Evolutionary conservation across 2,113 vertebrate species (phyloP).

Genomic region (Argyrosomus japonicus): DNA sequence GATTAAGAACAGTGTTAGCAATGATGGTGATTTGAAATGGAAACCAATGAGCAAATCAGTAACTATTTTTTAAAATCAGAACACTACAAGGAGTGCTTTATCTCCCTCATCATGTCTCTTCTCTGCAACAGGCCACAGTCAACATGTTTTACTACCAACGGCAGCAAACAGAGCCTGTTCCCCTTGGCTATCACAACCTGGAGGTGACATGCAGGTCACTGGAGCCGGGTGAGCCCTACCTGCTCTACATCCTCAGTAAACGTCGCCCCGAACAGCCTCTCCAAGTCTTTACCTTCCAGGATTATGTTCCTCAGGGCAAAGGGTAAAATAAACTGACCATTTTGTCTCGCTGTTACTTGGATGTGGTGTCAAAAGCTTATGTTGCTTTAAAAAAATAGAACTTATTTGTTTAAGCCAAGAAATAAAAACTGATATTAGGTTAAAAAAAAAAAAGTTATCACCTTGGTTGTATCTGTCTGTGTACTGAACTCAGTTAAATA

Average conservation of each 20-base stretch:
- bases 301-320: constrained; percentile 77
- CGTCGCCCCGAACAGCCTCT: constrained; percentile 66
- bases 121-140: constrained; percentile 86
- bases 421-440: neutral
- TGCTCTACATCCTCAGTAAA: constrained; percentile 84
- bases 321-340: constrained; percentile 74
- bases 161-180: constrained; percentile 85
- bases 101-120: neutral
- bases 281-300: constrained; percentile 86
- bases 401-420: neutral
- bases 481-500: neutral
- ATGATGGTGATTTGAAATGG: too few relatives aligned
- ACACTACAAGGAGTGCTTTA: neutral
- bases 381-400: neutral
- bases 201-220: constrained; percentile 86
- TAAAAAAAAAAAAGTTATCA: too few relatives aligned
- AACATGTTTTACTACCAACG: constrained; percentile 90
- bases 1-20: too few relatives aligned
- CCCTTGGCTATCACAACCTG: constrained; percentile 85
- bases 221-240: constrained; percentile 88
- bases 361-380: neutral
- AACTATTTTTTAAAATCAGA: neutral
- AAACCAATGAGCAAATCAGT: neutral
- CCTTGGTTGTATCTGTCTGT: neutral
- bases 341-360: neutral